A percentile compares a stretch with the other conserved stretches of the same genome.
phyloP scores from a whole-genome alignment of 2,113 vertebrate genomes.

The Benitochromis conjunctus region DNA sequence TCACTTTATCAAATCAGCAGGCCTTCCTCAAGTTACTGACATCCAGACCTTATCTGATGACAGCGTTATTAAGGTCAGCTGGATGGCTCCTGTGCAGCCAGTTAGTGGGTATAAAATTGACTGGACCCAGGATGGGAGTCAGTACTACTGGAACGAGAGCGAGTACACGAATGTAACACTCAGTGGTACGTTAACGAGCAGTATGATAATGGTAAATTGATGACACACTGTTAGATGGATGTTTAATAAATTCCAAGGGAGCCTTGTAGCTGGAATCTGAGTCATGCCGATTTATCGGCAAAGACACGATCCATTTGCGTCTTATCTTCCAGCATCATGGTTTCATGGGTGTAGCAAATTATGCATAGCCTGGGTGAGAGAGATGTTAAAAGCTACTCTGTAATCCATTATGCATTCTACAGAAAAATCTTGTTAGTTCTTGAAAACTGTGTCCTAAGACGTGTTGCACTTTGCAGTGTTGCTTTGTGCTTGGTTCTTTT shows the following conservation, averaged over 20 bases:
- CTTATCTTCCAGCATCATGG: neutral
- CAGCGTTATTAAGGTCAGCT: constrained; percentile 29
- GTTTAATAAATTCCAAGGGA: neutral
- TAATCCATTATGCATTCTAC: neutral
- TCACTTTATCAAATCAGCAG: constrained; percentile 4
- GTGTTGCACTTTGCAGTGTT: neutral
- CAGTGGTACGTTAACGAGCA: constrained; percentile 32
- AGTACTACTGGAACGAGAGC: constrained; percentile 48
- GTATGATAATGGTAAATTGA: neutral
- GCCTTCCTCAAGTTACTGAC: constrained; percentile 27
- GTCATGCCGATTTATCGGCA: neutral
- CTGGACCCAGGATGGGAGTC: constrained; percentile 48
- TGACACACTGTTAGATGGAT: neutral
- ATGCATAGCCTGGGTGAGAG: neutral
- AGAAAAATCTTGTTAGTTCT: neutral
- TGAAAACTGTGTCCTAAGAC: neutral
- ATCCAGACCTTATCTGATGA: neutral
- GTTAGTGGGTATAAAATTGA: constrained; percentile 56
- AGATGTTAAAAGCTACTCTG: neutral
- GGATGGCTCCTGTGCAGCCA: constrained; percentile 29
- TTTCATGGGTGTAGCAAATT: neutral
- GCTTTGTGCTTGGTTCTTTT: neutral
- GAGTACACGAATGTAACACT: constrained; percentile 24
- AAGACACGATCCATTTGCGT: neutral
- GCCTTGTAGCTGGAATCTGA: neutral